Evolutionary conservation across 2,113 vertebrate species (phyloP).

Genomic region (Platysteira castanea): DNA sequence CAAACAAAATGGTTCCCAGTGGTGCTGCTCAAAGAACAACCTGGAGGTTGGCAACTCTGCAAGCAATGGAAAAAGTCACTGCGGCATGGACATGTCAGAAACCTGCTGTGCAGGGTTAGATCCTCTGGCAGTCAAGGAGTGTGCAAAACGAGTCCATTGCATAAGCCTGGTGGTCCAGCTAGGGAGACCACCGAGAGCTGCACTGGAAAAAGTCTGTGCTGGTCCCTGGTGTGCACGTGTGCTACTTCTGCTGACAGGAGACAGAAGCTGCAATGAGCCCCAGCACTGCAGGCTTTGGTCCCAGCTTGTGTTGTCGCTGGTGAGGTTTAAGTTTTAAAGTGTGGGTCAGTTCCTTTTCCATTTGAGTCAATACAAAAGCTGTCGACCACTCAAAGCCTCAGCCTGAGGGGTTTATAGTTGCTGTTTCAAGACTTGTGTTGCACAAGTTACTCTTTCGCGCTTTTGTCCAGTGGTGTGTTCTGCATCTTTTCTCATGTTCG

Average conservation of each 20-base stretch:
- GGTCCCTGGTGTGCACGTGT: not conserved
- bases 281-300: not conserved
- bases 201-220: not conserved
- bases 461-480: not conserved
- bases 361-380: not conserved
- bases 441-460: not conserved
- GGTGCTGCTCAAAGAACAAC: not conserved
- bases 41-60: not conserved
- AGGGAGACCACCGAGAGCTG: not conserved
- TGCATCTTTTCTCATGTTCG: not conserved
- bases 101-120: not conserved
- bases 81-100: not conserved
- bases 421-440: not conserved
- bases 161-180: not conserved
- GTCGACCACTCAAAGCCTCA: not conserved
- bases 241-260: not conserved
- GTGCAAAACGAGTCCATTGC: not conserved
- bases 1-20: not conserved
- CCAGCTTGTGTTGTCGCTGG: not conserved
- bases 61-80: not conserved
- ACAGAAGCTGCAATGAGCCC: not conserved
- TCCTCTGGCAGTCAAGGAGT: not conserved
- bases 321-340: not conserved
- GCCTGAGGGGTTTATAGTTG: fast-evolving
- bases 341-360: not conserved